Base-by-base conservation (phyloP, 1,140 invertebrate genomes). In the Hesperophylax magnus region DNA sequence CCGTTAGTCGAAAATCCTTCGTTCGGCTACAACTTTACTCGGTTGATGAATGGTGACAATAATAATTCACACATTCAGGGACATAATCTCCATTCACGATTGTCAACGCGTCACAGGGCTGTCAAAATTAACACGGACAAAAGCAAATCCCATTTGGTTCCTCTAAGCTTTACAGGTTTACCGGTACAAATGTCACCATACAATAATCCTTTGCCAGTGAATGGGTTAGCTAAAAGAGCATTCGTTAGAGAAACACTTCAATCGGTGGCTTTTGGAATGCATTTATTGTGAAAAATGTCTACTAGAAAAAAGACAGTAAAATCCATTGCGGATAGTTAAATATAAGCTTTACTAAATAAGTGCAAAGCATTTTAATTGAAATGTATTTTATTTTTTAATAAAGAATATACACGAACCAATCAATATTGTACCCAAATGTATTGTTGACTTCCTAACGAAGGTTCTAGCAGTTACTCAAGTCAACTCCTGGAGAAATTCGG, bases 111-210 rank as follows among this genome's bases (percentile, higher is more conserved):
- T 79, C 78, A 78, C 4, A n/a, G 56, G 17, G 27, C 56, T 79
- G 78, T 79, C 78, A 79, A 74, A 79, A 61, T 61, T 72, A 61
- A 22, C 27, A 9, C 9, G 22, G 52, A 79, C 78, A 79, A 72
- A 61, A 72, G 67, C 39, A 72, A 69, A 71, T 31, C 77, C 53
- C 22, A 77, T 67, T 77, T 27, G 39, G 58, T 22, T 24, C 31
- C 39, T 27, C 11, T 76, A 76, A 76, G 17, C 76, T 52, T 65
- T 63, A n/a, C 34, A 65, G 47, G 15, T 63, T 52, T 54, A 20
- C 76, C 60, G 76, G 72, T 75, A 27, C 72, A 27, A 60, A 39
- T 61, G 74, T 52, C 31, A 39, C 27, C 74, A 60, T 31, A 60
- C 54, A 76, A 76, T 60, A 60, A 76, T 34, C 54, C 72, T 60